A percentile compares a stretch with the other conserved stretches of the same genome.
These are phyloP conservation scores for Spicauda simplicius DNA, from an alignment of 2,888 invertebrate genomes.

Conservation along the genomic window DNA sequence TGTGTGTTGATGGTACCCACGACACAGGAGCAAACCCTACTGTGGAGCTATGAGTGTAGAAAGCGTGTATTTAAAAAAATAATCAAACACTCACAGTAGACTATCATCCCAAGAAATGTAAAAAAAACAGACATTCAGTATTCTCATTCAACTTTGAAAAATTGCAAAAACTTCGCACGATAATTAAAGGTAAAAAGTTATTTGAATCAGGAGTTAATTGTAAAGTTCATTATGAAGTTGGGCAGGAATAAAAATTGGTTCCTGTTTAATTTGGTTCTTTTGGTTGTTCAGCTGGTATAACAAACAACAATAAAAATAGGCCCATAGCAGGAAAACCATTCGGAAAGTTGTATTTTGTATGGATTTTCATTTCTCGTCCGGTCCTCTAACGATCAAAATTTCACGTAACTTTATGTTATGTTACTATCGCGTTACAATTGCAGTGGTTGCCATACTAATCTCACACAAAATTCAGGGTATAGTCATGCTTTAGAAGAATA, in stretches of 20 bases:
- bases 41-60: too few relatives aligned
- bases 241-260: constrained; percentile 27
- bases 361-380: neutral
- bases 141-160: constrained; percentile 7
- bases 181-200: constrained; percentile 42
- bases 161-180: constrained; percentile 36
- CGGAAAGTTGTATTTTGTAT: neutral
- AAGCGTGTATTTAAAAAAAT: too few relatives aligned
- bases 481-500: too few relatives aligned
- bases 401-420: too few relatives aligned
- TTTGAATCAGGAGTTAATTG: constrained; percentile 45
- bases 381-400: too few relatives aligned
- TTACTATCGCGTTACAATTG: too few relatives aligned
- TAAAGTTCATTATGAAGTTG: constrained; percentile 43
- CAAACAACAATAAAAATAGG: neutral
- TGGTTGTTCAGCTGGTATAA: neutral
- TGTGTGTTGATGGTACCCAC: too few relatives aligned
- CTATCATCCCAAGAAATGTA: too few relatives aligned
- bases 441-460: too few relatives aligned
- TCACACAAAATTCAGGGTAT: too few relatives aligned
- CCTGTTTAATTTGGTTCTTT: constrained; percentile 23
- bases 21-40: too few relatives aligned
- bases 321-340: neutral
- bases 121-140: constrained; percentile 3
- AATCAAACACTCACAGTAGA: too few relatives aligned